These are phyloP conservation scores for Holothuria glaberrima DNA, from an alignment of 35 echinoderm and acorn worm genomes.

Conservation along the genomic window DNA sequence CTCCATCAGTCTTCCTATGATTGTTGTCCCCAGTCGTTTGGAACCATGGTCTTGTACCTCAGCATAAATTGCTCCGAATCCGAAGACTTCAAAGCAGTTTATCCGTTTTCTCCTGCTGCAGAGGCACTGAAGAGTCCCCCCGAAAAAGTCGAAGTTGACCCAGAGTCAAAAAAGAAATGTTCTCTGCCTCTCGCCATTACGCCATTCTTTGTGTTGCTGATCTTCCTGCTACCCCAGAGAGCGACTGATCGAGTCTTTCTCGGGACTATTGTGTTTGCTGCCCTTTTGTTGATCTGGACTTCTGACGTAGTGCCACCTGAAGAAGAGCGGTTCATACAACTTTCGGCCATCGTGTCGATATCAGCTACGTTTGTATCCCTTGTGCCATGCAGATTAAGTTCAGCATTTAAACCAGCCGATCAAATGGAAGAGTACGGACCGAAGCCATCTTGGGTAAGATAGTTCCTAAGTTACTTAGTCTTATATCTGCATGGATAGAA, in stretches of 20 bases:
- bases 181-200: background rate
- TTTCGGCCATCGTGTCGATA: background rate
- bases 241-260: conserved; percentile 16
- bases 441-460: background rate
- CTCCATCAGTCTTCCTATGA: background rate
- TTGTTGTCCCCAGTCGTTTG: background rate
- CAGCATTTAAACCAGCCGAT: background rate
- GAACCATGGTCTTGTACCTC: background rate
- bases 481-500: background rate
- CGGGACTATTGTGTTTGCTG: background rate
- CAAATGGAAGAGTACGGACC: background rate
- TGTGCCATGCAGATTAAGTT: background rate
- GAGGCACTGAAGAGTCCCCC: background rate
- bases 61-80: background rate
- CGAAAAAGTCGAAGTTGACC: background rate
- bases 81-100: too few species aligned
- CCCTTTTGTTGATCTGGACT: conserved; percentile 1
- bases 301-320: background rate
- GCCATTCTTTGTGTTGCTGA: conserved; percentile 9
- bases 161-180: background rate
- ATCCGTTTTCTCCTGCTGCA: background rate
- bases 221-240: background rate
- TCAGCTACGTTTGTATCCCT: background rate
- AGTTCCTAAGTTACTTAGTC: too few species aligned
- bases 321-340: background rate